Conservation (phyloP, 35 echinoderm and acorn worm genomes). For the Diadema setosum region DNA sequence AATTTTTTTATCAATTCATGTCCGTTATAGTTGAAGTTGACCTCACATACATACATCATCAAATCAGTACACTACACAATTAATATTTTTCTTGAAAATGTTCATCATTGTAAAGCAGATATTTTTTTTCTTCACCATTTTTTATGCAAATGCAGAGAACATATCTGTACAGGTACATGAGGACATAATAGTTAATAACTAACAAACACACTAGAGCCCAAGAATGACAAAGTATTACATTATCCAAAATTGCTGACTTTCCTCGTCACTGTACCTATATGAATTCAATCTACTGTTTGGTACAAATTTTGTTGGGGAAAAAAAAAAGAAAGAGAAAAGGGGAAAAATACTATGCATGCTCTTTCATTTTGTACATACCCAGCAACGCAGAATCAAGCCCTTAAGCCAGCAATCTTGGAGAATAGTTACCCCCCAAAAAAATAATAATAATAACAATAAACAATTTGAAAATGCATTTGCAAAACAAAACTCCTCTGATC, state of each 20-base stretch:
- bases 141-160: slow-evolving; percentile 22
- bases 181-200: neutral
- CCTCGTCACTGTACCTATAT: neutral
- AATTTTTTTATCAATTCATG: too few species aligned
- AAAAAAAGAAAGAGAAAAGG: too few species aligned
- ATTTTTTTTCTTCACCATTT: neutral
- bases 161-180: slow-evolving; percentile 7
- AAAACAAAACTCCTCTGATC: too few species aligned
- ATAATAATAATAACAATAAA: too few species aligned
- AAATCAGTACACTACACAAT: slow-evolving; percentile 22
- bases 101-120: neutral
- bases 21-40: too few species aligned
- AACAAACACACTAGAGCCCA: neutral
- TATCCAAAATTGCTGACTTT: slow-evolving; percentile 13
- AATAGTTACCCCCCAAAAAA: too few species aligned
- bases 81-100: slow-evolving; percentile 18
- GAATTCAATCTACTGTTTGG: slow-evolving; percentile 6
- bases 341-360: neutral
- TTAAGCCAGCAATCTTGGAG: neutral
- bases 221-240: neutral
- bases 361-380: neutral
- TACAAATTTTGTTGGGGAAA: too few species aligned
- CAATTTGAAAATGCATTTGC: too few species aligned
- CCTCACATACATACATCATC: slow-evolving; percentile 12
- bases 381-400: neutral